Conservation (phyloP, 2,888 invertebrate genomes). For the Plagodis dolabraria region DNA sequence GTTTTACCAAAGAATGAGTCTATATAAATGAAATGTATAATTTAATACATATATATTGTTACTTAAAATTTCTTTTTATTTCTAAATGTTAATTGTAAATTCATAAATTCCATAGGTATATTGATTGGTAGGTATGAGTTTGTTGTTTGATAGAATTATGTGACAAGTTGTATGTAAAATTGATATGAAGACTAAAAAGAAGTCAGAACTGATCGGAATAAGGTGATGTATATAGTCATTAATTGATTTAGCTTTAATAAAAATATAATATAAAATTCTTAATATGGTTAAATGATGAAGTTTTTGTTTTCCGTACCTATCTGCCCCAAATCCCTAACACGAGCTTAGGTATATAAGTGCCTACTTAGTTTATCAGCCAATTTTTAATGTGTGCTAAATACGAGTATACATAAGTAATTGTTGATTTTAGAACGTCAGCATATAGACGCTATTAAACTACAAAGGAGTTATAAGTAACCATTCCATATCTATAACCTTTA, state of each 20-base stretch:
- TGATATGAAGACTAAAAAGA: constrained; percentile 59
- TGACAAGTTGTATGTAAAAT: constrained; percentile 50
- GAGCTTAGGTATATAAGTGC: too few species aligned
- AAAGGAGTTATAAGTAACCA: too few species aligned
- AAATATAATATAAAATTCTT: constrained; percentile 55
- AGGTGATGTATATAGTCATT: constrained; percentile 67
- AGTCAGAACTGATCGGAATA: constrained; percentile 82
- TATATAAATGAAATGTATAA: constrained; percentile 9
- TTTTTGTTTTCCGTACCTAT: constrained; percentile 26
- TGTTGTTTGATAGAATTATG: constrained; percentile 19
- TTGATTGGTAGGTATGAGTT: constrained; percentile 21
- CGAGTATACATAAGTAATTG: too few species aligned
- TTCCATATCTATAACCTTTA: too few species aligned
- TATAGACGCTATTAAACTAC: too few species aligned
- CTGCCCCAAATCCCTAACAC: neutral
- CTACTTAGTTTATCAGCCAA: too few species aligned
- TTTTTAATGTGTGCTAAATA: too few species aligned
- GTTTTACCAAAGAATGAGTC: constrained; percentile 4
- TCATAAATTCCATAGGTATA: constrained; percentile 38
- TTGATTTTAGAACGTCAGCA: too few species aligned
- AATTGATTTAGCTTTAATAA: constrained; percentile 62
- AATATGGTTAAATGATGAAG: constrained; percentile 39
- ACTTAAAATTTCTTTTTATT: constrained; percentile 15
- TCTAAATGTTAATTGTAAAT: constrained; percentile 17
- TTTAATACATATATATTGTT: neutral